Conservation (phyloP, 2,888 invertebrate genomes). For the Agrotis puta region DNA sequence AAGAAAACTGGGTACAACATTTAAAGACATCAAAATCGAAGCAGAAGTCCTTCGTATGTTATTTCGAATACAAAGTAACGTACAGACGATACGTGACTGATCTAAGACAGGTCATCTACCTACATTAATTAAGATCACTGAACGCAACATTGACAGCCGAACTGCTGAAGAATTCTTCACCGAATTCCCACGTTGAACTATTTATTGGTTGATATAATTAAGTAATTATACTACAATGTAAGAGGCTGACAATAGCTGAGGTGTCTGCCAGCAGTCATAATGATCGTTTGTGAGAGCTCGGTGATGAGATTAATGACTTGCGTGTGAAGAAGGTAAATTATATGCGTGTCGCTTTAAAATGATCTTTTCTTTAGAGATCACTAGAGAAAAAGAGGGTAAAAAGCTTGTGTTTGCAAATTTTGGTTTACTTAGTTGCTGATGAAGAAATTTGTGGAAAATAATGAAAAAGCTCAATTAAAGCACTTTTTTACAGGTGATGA, state of each 20-base stretch:
- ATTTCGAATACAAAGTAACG: slow-evolving; percentile 27
- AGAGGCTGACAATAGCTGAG: slow-evolving; percentile 49
- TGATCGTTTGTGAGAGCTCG: slow-evolving; percentile 41
- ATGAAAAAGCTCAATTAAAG: background rate
- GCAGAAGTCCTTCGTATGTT: slow-evolving; percentile 7
- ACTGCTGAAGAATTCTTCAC: slow-evolving; percentile 30
- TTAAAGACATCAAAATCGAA: background rate
- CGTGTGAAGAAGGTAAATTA: slow-evolving; percentile 39
- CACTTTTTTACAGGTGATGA: background rate
- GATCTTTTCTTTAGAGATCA: slow-evolving; percentile 18
- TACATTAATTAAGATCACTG: slow-evolving; percentile 55
- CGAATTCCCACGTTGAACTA: slow-evolving; percentile 52
- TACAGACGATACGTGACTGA: slow-evolving; percentile 35
- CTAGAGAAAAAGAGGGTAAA: background rate
- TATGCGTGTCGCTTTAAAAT: slow-evolving; percentile 29
- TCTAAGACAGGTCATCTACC: slow-evolving; percentile 56
- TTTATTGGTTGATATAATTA: slow-evolving; percentile 56
- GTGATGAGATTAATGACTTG: slow-evolving; percentile 45
- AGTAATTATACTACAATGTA: slow-evolving; percentile 56
- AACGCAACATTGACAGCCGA: slow-evolving; percentile 54
- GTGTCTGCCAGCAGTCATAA: slow-evolving; percentile 43
- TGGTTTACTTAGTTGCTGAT: background rate
- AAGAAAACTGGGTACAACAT: background rate
- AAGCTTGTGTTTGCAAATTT: background rate
- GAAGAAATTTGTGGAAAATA: background rate